Evolutionary conservation across 2,113 vertebrate genomes (phyloP), one percentile per base, ranked within the genome.

Genomic region (Gopherus flavomarginatus): DNA sequence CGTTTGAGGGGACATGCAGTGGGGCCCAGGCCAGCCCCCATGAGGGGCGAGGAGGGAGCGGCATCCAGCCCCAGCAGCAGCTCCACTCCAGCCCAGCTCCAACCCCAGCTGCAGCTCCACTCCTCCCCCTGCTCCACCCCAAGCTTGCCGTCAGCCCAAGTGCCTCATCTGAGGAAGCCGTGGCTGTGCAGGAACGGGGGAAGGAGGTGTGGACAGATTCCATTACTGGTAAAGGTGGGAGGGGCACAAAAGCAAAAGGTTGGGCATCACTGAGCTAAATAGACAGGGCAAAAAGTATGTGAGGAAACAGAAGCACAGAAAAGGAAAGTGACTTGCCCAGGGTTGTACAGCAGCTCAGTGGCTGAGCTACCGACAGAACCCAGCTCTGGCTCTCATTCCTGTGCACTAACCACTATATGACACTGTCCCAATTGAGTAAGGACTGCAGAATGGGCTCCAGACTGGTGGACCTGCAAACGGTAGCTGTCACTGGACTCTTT

Each of bases 301-400:
- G 77, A 78, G 85, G 21, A 93, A 75, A 88, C 93, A 96, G 42
- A 77, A 95, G 90, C 6, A 62, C 72, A 85, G 87, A 52, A 93
- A 92, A 92, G 75, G 72, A 85, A 96, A 92, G 65, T 4, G 85
- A 81, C 78, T 85, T 88, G 49, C 54, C 35, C 72, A 88, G 82
- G 53, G 42, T 83, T 52, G 89, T 17, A 42, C 17, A 90, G 53
- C 8, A 26, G 42, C 91, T 31, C n/a, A 56, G 11, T 2, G 12
- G 83, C 42, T 27, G 90, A 87, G 88, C 88, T 75, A 87, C 6
- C 2, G 50, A 50, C 0, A 88, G 65, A 81, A 91, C 29, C 84
- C 88, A 89, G 11, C 7, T 47, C 54, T 87, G 11, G 27, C 84
- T 95, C 83, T 14, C 79, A 91, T 75, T 65, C 91, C 52, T 52